These are phyloP conservation scores for Pasiphila rectangulata DNA, from an alignment of 2,888 invertebrate genomes.

Conservation along the genomic window DNA sequence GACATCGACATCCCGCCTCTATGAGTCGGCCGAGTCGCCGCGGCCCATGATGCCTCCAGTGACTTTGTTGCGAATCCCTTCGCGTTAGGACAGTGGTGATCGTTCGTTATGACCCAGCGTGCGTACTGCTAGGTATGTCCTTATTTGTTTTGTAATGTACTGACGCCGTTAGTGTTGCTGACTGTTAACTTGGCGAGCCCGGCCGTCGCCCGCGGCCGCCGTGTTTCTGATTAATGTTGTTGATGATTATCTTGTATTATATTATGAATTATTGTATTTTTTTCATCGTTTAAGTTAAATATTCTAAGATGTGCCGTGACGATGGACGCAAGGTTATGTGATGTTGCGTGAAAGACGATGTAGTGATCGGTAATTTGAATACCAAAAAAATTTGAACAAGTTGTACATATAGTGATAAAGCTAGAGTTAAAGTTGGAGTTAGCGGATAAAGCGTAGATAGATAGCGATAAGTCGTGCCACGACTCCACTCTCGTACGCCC, in stretches of 20 bases:
- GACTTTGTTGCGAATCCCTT: constrained; percentile 62
- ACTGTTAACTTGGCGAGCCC: constrained; percentile 61
- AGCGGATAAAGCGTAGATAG: constrained; percentile 69
- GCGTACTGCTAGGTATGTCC: constrained; percentile 76
- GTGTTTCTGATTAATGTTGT: constrained; percentile 71
- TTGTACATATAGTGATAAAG: constrained; percentile 78
- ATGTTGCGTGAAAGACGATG: constrained; percentile 62
- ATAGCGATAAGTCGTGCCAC: constrained; percentile 75
- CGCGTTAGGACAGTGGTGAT: constrained; percentile 73
- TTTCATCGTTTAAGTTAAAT: constrained; percentile 76
- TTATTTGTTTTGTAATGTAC: constrained; percentile 73
- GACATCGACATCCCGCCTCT: constrained; percentile 83
- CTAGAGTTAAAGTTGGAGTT: constrained; percentile 68
- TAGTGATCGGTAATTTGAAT: constrained; percentile 75
- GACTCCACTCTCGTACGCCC: constrained; percentile 69
- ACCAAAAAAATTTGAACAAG: constrained; percentile 80
- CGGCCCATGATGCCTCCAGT: constrained; percentile 63
- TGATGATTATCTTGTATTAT: constrained; percentile 74
- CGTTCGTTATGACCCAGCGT: constrained; percentile 67
- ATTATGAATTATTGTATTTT: constrained; percentile 75
- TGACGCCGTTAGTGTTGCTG: constrained; percentile 68
- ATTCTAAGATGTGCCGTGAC: constrained; percentile 69
- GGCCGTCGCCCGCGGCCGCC: constrained; percentile 43
- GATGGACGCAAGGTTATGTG: constrained; percentile 62
- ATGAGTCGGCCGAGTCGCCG: constrained; percentile 75